Conservation (phyloP, 2,113 vertebrate genomes). For the Salvelinus alpinus region DNA sequence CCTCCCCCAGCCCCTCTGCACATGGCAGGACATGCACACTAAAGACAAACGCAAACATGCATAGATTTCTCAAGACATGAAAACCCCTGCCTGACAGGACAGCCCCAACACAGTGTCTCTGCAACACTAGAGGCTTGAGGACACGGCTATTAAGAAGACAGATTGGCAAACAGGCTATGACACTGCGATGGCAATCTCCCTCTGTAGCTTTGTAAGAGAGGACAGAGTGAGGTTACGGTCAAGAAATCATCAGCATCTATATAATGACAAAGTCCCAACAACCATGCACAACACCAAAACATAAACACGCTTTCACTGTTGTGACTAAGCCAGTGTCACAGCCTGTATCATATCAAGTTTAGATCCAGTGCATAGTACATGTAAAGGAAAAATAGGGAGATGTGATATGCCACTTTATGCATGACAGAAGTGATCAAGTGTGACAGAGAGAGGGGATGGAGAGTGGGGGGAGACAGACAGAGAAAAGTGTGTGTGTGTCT, state of each 20-base stretch:
- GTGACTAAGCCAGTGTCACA: not conserved
- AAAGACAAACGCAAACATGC: not conserved
- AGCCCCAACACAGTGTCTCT: not conserved
- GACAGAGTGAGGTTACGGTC: not conserved
- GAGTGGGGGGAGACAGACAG: not conserved
- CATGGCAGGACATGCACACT: slow-evolving; percentile 2
- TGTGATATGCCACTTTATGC: slow-evolving; percentile 17
- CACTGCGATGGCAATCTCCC: not conserved
- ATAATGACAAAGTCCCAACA: not conserved
- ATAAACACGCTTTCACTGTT: not conserved
- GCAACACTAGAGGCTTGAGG: not conserved
- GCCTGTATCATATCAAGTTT: not conserved
- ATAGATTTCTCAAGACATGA: not conserved
- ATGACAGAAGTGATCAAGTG: slow-evolving; percentile 13
- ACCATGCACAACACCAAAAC: not conserved
- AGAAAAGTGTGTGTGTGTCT: not conserved
- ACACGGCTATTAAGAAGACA: not conserved
- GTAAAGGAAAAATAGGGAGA: slow-evolving; percentile 43
- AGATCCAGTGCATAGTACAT: slow-evolving; percentile 8
- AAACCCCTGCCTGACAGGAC: not conserved
- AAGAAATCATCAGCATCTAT: not conserved
- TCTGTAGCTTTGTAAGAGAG: not conserved
- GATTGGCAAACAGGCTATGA: not conserved
- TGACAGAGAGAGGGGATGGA: slow-evolving; percentile 5
- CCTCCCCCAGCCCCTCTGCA: not conserved